Evolutionary conservation across 2,113 vertebrate species (phyloP).

Genomic region (Thomomys bottae): DNA sequence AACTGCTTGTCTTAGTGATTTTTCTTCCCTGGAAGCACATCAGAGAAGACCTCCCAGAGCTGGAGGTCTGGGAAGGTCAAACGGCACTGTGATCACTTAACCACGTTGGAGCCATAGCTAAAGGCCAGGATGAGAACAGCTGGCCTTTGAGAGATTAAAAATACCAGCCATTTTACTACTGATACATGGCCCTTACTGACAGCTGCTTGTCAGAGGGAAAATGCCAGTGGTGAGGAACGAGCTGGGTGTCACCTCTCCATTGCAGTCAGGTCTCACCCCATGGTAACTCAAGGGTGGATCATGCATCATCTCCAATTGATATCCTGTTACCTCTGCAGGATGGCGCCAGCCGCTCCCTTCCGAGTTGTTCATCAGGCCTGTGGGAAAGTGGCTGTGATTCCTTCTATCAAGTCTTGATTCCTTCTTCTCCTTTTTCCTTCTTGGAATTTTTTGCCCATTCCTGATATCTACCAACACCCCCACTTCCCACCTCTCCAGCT

Average conservation of each 20-base stretch:
- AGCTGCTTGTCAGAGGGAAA: conserved; percentile 61
- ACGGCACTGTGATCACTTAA: conserved; percentile 29
- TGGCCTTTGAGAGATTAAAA: conserved; percentile 48
- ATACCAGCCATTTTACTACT: conserved; percentile 54
- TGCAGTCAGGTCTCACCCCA: conserved; percentile 47
- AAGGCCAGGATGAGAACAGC: conserved; percentile 38
- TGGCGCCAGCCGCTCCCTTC: background rate
- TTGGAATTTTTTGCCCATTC: conserved; percentile 63
- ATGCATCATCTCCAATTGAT: background rate
- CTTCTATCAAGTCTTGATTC: background rate
- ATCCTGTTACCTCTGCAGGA: background rate
- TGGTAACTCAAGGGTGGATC: background rate
- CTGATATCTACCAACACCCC: conserved; percentile 24
- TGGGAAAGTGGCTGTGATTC: background rate
- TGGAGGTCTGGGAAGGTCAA: background rate
- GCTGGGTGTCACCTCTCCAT: conserved; percentile 2
- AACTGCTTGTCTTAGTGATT: background rate
- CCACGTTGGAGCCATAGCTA: conserved; percentile 46
- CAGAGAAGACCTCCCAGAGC: conserved; percentile 36
- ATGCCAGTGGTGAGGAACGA: conserved; percentile 36
- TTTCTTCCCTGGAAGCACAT: background rate
- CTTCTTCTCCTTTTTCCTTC: conserved; percentile 30
- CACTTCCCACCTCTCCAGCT: background rate
- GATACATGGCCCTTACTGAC: conserved; percentile 33
- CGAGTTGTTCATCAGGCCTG: background rate